These are phyloP conservation scores for Zenarchopterus dispar DNA, from an alignment of 2,797 vertebrate genomes.

Conservation along the genomic window DNA sequence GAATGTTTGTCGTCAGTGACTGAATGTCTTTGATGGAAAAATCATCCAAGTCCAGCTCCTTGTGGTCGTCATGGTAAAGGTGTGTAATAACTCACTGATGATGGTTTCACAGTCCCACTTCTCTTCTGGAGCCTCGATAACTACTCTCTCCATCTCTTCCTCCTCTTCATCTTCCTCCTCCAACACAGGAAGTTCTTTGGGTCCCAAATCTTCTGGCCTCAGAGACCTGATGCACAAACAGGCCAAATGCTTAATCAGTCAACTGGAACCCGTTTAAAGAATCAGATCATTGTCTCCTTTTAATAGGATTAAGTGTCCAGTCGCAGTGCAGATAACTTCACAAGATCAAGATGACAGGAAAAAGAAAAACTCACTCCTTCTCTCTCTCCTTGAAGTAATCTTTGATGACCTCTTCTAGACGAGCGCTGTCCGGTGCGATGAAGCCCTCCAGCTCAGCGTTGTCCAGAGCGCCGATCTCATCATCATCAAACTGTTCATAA, in stretches of 20 bases:
- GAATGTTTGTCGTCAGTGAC: no score
- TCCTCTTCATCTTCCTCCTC: slow-evolving; percentile 84
- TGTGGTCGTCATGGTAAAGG: no score
- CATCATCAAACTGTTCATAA: slow-evolving; percentile 95
- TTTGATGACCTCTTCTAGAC: slow-evolving; percentile 89
- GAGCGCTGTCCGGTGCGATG: slow-evolving; percentile 86
- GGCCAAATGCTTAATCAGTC: not conserved
- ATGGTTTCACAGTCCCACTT: slow-evolving; percentile 98
- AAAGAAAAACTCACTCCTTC: slow-evolving; percentile 83
- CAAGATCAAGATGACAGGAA: no score
- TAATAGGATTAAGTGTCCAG: no score
- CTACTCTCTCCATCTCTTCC: slow-evolving; percentile 82
- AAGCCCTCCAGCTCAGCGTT: slow-evolving; percentile 94
- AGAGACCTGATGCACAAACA: slow-evolving; percentile 59
- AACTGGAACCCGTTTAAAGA: not conserved
- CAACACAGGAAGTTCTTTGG: slow-evolving; percentile 76
- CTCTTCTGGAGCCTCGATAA: slow-evolving; percentile 84
- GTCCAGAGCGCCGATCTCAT: slow-evolving; percentile 96
- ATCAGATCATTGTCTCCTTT: not conserved
- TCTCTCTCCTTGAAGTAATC: slow-evolving; percentile 92
- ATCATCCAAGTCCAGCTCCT: no score
- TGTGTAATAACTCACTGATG: slow-evolving; percentile 87
- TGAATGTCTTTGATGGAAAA: no score
- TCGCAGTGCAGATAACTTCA: not conserved
- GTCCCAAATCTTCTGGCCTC: slow-evolving; percentile 83